A percentile compares a stretch with the other conserved stretches of the same genome.
Evolutionary conservation across 2,113 vertebrate genomes (phyloP).

Genomic region (Catharus minimus): DNA sequence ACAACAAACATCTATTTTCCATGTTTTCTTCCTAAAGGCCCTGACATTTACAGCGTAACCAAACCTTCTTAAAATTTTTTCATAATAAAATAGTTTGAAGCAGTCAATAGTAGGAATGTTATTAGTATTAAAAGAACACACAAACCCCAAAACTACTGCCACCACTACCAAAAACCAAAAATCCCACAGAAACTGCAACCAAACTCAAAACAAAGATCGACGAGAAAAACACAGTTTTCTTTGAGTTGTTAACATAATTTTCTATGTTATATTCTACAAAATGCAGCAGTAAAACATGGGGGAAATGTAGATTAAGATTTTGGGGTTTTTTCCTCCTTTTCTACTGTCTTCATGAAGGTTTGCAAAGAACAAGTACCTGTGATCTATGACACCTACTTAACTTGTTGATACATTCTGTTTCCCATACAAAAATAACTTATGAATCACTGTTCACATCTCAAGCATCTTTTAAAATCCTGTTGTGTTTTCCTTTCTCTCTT

Average conservation of each 20-base stretch:
- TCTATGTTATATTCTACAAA: background rate
- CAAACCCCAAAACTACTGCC: background rate
- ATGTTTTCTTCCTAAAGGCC: constrained; percentile 25
- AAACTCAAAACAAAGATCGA: background rate
- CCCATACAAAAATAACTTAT: background rate
- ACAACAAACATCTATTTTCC: constrained; percentile 60
- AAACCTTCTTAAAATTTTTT: constrained; percentile 2
- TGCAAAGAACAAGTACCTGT: background rate
- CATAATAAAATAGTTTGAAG: background rate
- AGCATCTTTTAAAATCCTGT: background rate
- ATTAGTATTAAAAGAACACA: background rate
- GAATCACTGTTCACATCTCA: constrained; percentile 6
- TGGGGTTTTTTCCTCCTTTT: background rate
- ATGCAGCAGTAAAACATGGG: background rate
- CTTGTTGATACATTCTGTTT: background rate
- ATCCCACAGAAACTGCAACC: background rate
- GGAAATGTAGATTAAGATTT: background rate
- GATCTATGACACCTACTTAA: background rate
- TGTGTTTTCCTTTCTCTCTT: constrained; percentile 1
- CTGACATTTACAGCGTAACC: constrained; percentile 18
- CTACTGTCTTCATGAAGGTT: background rate
- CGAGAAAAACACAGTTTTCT: background rate
- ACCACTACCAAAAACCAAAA: background rate
- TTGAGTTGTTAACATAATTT: background rate
- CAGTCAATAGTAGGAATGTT: background rate